phyloP scores from a whole-genome alignment of 30 jellyfish, hydroid and myxozoan species.

The Chrysaora quinquecirrha region DNA sequence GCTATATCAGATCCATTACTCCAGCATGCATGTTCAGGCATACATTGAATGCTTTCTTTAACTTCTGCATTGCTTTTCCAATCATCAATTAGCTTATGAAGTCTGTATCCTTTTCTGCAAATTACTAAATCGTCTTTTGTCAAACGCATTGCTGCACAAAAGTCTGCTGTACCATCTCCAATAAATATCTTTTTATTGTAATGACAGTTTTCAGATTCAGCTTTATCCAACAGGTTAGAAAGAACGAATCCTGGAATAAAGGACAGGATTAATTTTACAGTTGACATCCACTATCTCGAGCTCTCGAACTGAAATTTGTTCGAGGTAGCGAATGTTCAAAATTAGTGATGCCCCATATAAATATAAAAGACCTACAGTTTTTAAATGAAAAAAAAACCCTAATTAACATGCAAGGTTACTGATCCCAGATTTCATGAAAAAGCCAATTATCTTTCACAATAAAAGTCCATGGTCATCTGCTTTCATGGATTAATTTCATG shows the following conservation, averaged over 20 bases:
- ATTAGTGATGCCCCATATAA: too few relatives aligned
- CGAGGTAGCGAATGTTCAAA: too few relatives aligned
- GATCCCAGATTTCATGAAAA: too few relatives aligned
- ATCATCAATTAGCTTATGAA: background rate
- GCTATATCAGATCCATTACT: background rate
- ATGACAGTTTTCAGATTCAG: slow-evolving; percentile 6
- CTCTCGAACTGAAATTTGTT: too few relatives aligned
- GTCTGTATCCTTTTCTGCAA: background rate
- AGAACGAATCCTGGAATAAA: slow-evolving; percentile 26
- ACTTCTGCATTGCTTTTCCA: background rate
- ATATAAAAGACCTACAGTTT: too few relatives aligned
- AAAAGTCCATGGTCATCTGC: too few relatives aligned
- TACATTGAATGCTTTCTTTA: background rate
- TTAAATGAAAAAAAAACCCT: too few relatives aligned
- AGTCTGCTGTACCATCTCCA: slow-evolving; percentile 82
- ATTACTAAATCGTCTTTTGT: background rate
- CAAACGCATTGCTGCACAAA: slow-evolving; percentile 51
- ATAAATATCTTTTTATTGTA: slow-evolving; percentile 39
- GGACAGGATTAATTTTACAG: too few relatives aligned
- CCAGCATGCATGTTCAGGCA: background rate
- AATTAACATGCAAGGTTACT: too few relatives aligned
- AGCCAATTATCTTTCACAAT: too few relatives aligned
- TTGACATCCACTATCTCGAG: too few relatives aligned
- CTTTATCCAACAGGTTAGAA: background rate
- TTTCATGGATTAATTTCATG: too few relatives aligned